Conservation (phyloP, 2,888 invertebrate species). For the Galerucella nymphaeae region DNA sequence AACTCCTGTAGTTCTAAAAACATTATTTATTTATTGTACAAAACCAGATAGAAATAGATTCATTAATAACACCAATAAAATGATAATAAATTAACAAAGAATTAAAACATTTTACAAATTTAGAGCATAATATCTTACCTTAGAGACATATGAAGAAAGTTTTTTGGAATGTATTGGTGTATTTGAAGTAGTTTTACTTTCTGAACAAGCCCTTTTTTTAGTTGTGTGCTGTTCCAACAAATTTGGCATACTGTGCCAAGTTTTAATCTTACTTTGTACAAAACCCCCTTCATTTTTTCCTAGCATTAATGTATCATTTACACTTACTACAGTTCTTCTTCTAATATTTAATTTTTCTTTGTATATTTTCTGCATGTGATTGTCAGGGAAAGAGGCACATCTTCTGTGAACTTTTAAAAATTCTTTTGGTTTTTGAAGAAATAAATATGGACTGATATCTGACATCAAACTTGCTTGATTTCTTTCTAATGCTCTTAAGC, state of each 20-base stretch:
- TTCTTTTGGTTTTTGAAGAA: slow-evolving; percentile 57
- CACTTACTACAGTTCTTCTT: slow-evolving; percentile 37
- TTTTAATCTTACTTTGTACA: slow-evolving; percentile 59
- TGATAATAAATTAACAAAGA: background rate
- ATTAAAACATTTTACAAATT: background rate
- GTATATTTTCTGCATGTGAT: slow-evolving; percentile 55
- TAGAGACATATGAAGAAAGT: slow-evolving; percentile 51
- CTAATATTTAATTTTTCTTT: slow-evolving; percentile 37
- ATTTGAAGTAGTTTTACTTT: slow-evolving; percentile 60
- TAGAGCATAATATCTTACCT: slow-evolving; percentile 23
- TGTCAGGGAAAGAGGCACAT: slow-evolving; percentile 70
- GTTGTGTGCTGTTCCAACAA: slow-evolving; percentile 50
- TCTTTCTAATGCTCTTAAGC: slow-evolving; percentile 73
- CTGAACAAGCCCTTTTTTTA: slow-evolving; percentile 50
- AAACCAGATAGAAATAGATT: too few species aligned
- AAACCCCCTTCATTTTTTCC: slow-evolving; percentile 24
- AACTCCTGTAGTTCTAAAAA: background rate
- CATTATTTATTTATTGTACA: background rate
- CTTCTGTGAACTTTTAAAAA: slow-evolving; percentile 67
- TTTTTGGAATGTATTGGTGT: slow-evolving; percentile 58
- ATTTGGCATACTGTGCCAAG: slow-evolving; percentile 65
- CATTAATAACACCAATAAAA: background rate
- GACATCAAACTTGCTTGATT: slow-evolving; percentile 72
- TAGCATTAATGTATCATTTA: slow-evolving; percentile 28
- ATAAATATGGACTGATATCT: slow-evolving; percentile 71